Percentiles rank a stretch among this genome's conserved stretches.
Evolutionary conservation across 2,888 invertebrate species (phyloP).

Genomic region (Drosophila melanosoma): DNA sequence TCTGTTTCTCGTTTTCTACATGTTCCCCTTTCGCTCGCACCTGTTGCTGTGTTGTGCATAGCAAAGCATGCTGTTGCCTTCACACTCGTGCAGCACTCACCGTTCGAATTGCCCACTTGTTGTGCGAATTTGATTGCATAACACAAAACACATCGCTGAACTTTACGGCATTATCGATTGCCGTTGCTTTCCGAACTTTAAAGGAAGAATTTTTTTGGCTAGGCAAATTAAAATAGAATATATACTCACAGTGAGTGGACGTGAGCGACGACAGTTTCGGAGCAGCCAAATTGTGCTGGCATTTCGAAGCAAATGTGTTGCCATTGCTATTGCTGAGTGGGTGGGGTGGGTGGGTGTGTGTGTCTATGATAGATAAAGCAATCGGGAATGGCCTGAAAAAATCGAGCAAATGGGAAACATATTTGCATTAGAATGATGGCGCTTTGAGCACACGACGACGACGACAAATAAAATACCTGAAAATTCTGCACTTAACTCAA

Average conservation of each 20-base stretch:
- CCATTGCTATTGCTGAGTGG: conserved; percentile 61
- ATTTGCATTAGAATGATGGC: neutral
- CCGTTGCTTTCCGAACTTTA: neutral
- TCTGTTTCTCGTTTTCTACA: neutral
- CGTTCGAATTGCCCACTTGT: conserved; percentile 19
- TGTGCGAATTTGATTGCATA: conserved; percentile 60
- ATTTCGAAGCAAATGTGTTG: conserved; percentile 76
- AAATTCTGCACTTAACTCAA: conserved; percentile 34
- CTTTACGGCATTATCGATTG: conserved; percentile 13
- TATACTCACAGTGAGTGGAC: conserved; percentile 55
- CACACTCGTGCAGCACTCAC: conserved; percentile 14
- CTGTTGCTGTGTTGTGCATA: conserved; percentile 18
- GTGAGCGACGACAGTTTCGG: conserved; percentile 63
- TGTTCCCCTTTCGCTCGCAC: conserved; percentile 11
- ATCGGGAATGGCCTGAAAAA: conserved; percentile 21
- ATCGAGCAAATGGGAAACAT: neutral
- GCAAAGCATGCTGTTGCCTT: conserved; percentile 30
- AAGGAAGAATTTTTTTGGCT: neutral
- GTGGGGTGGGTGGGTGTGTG: neutral
- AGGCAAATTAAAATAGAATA: neutral
- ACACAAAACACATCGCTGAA: conserved; percentile 37
- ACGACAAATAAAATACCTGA: conserved; percentile 30
- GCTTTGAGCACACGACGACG: neutral
- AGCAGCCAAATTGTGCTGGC: conserved; percentile 65
- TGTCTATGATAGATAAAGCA: neutral